Conservation (phyloP, 2,888 invertebrate species). For the Acleris sparsana region DNA sequence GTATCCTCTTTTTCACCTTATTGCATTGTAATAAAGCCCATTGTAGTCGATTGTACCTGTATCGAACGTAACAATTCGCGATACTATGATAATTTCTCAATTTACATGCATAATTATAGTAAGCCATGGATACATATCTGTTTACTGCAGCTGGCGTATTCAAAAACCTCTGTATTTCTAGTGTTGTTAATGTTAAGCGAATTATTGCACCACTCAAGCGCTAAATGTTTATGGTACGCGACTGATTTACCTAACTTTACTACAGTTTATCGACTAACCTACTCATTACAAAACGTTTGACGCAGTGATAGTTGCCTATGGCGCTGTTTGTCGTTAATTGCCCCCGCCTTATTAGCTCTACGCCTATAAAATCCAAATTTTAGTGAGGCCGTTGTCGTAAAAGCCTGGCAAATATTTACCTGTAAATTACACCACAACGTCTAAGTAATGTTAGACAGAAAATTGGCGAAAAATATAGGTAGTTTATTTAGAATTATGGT, state of each 20-base stretch:
- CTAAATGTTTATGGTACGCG: no score
- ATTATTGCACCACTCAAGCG: no score
- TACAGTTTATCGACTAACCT: neutral
- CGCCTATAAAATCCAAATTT: conserved; percentile 35
- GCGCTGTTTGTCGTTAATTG: conserved; percentile 30
- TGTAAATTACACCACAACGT: conserved; percentile 10
- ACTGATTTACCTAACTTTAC: no score
- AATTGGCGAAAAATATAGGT: neutral
- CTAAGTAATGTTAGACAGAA: conserved; percentile 1
- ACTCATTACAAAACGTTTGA: conserved; percentile 9
- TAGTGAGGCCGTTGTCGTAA: conserved; percentile 23
- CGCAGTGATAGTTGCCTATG: conserved; percentile 15
- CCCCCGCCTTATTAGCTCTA: conserved; percentile 26
- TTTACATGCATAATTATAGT: conserved; percentile 19
- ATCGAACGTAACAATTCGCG: no score
- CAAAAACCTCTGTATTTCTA: no score
- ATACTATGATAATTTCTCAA: conserved; percentile 2
- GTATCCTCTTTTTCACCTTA: no score
- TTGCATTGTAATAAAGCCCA: no score
- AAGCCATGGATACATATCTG: no score
- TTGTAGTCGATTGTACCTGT: no score
- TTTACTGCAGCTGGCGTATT: no score
- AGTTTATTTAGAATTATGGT: no score
- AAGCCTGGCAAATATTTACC: conserved; percentile 24
- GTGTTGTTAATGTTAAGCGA: no score